These are phyloP conservation scores for Lordiphosa mommai DNA, from an alignment of 1,140 invertebrate species.

Conservation along the genomic window DNA sequence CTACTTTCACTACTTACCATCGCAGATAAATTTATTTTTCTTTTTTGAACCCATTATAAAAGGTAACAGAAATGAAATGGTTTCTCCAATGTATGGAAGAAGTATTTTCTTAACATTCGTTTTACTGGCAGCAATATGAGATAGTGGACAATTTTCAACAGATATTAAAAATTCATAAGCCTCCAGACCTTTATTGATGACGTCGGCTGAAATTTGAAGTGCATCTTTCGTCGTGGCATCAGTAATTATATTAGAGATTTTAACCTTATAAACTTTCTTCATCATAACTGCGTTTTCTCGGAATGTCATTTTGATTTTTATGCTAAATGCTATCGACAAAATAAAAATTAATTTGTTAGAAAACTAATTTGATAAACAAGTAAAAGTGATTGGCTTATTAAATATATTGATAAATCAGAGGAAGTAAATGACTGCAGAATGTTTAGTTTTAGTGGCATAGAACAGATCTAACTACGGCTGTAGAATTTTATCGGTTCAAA, in stretches of 20 bases:
- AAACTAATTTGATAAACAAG: background rate
- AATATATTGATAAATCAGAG: background rate
- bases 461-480: no score
- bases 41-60: conserved; percentile 33
- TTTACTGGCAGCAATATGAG: conserved; percentile 1
- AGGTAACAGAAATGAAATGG: conserved; percentile 38
- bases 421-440: background rate
- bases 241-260: conserved; percentile 47
- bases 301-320: conserved; percentile 56
- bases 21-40: conserved; percentile 40
- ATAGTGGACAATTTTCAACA: conserved; percentile 36
- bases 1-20: conserved; percentile 22
- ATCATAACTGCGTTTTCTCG: conserved; percentile 29
- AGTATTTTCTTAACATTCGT: conserved; percentile 20
- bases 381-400: no score
- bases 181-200: conserved; percentile 54
- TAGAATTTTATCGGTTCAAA: no score
- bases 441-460: no score
- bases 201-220: conserved; percentile 44
- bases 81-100: conserved; percentile 39
- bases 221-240: conserved; percentile 63
- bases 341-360: background rate
- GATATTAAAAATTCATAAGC: conserved; percentile 32
- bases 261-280: conserved; percentile 20
- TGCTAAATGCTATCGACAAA: conserved; percentile 23